Conservation (phyloP, 2,888 invertebrate species). For the Limnephilus rhombicus region DNA sequence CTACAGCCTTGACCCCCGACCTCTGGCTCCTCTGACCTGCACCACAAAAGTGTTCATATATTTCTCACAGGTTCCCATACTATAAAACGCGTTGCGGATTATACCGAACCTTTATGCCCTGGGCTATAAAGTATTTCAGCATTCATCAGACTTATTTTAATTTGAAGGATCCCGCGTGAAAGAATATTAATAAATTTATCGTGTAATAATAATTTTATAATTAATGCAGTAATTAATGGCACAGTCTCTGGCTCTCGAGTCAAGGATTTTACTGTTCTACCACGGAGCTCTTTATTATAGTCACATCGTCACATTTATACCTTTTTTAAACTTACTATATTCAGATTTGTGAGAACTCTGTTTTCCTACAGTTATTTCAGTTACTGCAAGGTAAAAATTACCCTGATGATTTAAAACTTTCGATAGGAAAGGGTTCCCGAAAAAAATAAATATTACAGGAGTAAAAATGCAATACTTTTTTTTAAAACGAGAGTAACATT, state of each 20-base stretch:
- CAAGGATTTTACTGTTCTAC: not conserved
- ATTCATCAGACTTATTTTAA: not conserved
- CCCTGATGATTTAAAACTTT: too few species aligned
- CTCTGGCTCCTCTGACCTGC: not conserved
- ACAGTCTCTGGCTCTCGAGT: not conserved
- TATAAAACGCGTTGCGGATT: not conserved
- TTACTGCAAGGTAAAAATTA: too few species aligned
- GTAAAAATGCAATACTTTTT: too few species aligned
- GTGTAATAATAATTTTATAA: not conserved
- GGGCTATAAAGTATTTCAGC: not conserved
- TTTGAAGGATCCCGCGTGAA: not conserved
- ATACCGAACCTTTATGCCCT: not conserved
- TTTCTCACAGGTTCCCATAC: not conserved
- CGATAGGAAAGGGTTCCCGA: too few species aligned
- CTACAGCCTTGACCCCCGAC: not conserved
- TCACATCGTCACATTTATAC: not conserved
- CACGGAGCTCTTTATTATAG: not conserved
- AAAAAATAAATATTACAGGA: too few species aligned
- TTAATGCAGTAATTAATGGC: not conserved
- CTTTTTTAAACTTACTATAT: too few species aligned
- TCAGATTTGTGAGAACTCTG: too few species aligned
- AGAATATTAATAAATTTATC: not conserved
- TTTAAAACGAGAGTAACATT: too few species aligned
- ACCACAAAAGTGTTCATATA: not conserved
- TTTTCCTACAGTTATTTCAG: too few species aligned